Percentiles rank a stretch among this genome's conserved stretches.
phyloP scores from a whole-genome alignment of 2,113 vertebrate genomes.

The Rafetus swinhoei region DNA sequence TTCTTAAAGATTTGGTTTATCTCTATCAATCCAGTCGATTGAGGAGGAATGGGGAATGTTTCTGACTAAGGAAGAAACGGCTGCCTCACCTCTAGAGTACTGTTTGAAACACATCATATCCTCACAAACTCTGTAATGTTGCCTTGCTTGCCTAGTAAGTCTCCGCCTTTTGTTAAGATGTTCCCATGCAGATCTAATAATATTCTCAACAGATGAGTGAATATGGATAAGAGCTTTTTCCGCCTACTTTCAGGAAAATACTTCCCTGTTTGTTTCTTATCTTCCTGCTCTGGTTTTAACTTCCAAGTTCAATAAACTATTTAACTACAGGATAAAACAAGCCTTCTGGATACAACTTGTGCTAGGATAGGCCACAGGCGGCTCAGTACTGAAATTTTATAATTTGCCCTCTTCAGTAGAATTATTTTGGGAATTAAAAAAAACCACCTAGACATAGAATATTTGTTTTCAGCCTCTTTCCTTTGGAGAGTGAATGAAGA shows the following conservation, averaged over 20 bases:
- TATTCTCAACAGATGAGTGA: slow-evolving; percentile 47
- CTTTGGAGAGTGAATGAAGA: neutral
- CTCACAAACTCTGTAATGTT: slow-evolving; percentile 13
- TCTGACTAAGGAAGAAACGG: neutral
- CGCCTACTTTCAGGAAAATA: slow-evolving; percentile 54
- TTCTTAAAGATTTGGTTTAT: neutral
- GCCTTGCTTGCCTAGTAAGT: slow-evolving; percentile 28
- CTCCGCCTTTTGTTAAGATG: slow-evolving; percentile 43
- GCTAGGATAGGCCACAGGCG: neutral
- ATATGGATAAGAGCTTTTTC: neutral
- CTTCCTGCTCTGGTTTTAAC: neutral
- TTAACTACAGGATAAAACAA: neutral
- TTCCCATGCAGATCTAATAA: slow-evolving; percentile 60
- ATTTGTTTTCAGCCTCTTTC: neutral
- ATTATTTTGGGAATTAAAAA: neutral
- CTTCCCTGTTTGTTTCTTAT: slow-evolving; percentile 24
- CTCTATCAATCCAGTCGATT: neutral
- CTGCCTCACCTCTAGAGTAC: neutral
- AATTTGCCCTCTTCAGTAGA: neutral
- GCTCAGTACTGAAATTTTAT: slow-evolving; percentile 37
- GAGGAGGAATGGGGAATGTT: neutral
- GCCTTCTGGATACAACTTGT: slow-evolving; percentile 16
- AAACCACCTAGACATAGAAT: neutral
- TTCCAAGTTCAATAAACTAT: neutral
- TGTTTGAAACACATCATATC: neutral